Evolutionary conservation across 2,113 vertebrate species (phyloP).

Genomic region (Chaetodon auriga): DNA sequence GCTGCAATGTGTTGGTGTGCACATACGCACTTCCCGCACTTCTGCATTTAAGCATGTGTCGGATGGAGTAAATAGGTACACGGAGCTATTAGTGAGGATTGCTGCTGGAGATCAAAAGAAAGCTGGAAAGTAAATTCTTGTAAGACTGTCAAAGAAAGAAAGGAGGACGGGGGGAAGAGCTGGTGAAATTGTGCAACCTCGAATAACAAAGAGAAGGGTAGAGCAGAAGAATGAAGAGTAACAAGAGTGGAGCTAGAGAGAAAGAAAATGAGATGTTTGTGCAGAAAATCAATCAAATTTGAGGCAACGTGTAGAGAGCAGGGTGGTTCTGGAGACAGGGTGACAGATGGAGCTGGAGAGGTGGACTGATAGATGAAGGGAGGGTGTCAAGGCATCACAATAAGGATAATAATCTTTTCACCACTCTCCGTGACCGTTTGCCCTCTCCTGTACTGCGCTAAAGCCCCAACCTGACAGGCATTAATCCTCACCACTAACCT

Average conservation of each 20-base stretch:
- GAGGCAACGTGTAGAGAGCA: conserved; percentile 42
- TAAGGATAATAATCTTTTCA: conserved; percentile 74
- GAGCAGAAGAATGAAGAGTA: conserved; percentile 24
- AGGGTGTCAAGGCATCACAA: conserved; percentile 64
- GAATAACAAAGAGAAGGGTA: conserved; percentile 28
- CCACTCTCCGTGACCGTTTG: conserved; percentile 67
- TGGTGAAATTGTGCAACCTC: conserved; percentile 7
- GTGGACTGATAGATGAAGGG: conserved; percentile 57
- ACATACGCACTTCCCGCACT: background rate
- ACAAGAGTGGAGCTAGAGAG: conserved; percentile 8
- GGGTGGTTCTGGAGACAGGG: conserved; percentile 48
- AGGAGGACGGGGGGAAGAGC: background rate
- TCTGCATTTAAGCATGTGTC: conserved; percentile 4
- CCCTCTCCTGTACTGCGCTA: conserved; percentile 63
- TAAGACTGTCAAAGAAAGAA: background rate
- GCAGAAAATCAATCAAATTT: conserved; percentile 61
- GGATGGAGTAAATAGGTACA: background rate
- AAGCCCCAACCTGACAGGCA: conserved; percentile 64
- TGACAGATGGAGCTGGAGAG: conserved; percentile 52
- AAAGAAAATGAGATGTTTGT: conserved; percentile 58
- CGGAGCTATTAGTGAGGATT: background rate
- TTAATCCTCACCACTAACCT: conserved; percentile 64
- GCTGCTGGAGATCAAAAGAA: background rate
- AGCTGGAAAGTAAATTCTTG: background rate
- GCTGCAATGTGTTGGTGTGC: background rate